Base-by-base conservation (phyloP, 2,797 vertebrate species). In the Scolopax rusticola region DNA sequence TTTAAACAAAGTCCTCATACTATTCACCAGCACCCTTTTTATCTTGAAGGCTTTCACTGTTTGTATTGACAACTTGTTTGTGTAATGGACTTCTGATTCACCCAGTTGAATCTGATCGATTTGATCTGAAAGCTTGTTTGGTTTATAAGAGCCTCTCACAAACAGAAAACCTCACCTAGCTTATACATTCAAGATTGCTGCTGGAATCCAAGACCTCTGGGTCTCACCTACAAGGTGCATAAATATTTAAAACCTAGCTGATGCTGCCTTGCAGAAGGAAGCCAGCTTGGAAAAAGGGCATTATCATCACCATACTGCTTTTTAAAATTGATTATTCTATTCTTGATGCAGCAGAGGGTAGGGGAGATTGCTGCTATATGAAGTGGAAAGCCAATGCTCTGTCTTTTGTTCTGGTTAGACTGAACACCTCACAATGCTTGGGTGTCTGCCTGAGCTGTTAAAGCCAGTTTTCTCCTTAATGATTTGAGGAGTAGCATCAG, bases 241-340 rank as follows among this genome's bases (percentile, higher is more conserved):
- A 67, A 61, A 53, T 88, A 78, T 18, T 78, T 75, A 33, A 60
- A 60, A 51, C 5, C 3, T 21, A 80, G 18, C 33, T 73, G 30
- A 25, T 87, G 6, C 3, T 57, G 23, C 81, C 36, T 50, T 87
- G 19, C 27, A 48, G 45, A 32, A 64, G 65, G 21, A 78, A 59
- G 20, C 33, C 17, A 65, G 8, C 48, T 75, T 56, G 43, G 88
- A 85, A 47, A 20, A 77, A 65, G 13, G 38, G 8, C 19, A 6
- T 16, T 60, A 8, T 12, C 16, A 5, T 48, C 8, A 17, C 15
- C 3, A 8, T 3, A 1, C 32, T 51, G 5, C 23, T 2, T 23
- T 48, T 48, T 48, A 24, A 21, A 36, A 40, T 68, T n/a, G 28
- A 41, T 53, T n/a, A 14, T 5, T n/a, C 7, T 27, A 0, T 27